Conservation (phyloP, 2,888 invertebrate genomes). For the Phytoseiulus persimilis region DNA sequence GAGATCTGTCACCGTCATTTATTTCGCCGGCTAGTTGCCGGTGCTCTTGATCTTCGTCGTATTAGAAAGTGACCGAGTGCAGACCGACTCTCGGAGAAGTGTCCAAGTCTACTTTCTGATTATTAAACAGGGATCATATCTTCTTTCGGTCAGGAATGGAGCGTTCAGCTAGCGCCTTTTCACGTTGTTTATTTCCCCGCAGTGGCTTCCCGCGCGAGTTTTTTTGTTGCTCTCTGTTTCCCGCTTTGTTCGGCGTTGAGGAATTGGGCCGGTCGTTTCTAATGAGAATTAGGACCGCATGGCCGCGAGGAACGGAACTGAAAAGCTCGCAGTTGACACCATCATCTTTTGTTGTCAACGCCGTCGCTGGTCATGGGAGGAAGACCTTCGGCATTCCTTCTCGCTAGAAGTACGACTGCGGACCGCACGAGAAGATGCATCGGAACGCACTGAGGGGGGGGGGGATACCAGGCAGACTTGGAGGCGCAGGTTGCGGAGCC, state of each 20-base stretch:
- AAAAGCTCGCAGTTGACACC: neutral
- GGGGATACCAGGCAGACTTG: neutral
- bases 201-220: neutral
- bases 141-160: neutral
- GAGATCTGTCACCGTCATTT: neutral
- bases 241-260: neutral
- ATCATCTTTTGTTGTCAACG: slow-evolving; percentile 12
- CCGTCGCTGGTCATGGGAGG: neutral
- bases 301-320: neutral
- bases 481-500: neutral
- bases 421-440: neutral
- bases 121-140: slow-evolving; percentile 39
- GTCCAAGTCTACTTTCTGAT: slow-evolving; percentile 19
- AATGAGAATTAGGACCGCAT: neutral
- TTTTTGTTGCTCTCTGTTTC: neutral
- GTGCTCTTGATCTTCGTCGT: neutral
- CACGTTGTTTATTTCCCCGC: neutral
- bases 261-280: neutral
- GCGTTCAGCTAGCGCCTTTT: neutral
- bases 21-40: neutral
- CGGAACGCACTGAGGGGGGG: neutral
- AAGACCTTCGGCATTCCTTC: slow-evolving; percentile 7
- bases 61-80: neutral
- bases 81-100: no score
- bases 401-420: neutral